Percentiles rank a stretch among this genome's conserved stretches.
Evolutionary conservation across 2,797 vertebrate species (phyloP).

Genomic region (Silurus aristotelis): DNA sequence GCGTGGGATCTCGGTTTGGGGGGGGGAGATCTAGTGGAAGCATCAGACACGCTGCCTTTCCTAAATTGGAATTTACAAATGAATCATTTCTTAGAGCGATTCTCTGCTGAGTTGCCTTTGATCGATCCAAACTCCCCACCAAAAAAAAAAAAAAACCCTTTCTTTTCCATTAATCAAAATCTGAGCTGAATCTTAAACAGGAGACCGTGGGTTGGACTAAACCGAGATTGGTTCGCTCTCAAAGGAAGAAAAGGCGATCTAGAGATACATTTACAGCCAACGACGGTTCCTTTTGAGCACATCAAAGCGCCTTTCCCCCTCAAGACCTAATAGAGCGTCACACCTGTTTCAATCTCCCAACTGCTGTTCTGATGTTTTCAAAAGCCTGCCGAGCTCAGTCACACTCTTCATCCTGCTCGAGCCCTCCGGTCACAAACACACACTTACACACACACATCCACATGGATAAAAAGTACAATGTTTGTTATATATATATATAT

Average conservation of each 20-base stretch:
- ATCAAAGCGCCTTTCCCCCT: slow-evolving; percentile 75
- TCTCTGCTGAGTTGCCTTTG: slow-evolving; percentile 23
- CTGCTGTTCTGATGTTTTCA: slow-evolving; percentile 72
- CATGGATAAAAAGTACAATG: too few relatives aligned
- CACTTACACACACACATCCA: slow-evolving; percentile 40
- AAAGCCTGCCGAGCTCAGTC: slow-evolving; percentile 67
- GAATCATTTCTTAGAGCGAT: slow-evolving; percentile 9
- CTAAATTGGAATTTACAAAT: slow-evolving; percentile 14
- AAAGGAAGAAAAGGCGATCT: slow-evolving; percentile 32
- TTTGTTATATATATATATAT: background rate
- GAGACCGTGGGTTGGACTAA: slow-evolving; percentile 46
- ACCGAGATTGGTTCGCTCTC: slow-evolving; percentile 61
- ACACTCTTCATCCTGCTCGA: slow-evolving; percentile 71
- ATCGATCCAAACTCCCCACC: slow-evolving; percentile 24
- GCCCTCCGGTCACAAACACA: slow-evolving; percentile 31
- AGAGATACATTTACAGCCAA: slow-evolving; percentile 67
- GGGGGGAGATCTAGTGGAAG: background rate
- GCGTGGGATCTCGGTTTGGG: background rate
- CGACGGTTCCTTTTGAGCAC: slow-evolving; percentile 69
- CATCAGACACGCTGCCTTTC: background rate
- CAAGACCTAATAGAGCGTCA: slow-evolving; percentile 73
- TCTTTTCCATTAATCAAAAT: slow-evolving; percentile 53
- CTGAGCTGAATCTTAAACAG: slow-evolving; percentile 48
- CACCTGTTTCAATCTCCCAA: slow-evolving; percentile 77
- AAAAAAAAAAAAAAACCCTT: slow-evolving; percentile 6